phyloP scores from a whole-genome alignment of 1,140 invertebrate species.

The Pseudomyrmex dendroicus region DNA sequence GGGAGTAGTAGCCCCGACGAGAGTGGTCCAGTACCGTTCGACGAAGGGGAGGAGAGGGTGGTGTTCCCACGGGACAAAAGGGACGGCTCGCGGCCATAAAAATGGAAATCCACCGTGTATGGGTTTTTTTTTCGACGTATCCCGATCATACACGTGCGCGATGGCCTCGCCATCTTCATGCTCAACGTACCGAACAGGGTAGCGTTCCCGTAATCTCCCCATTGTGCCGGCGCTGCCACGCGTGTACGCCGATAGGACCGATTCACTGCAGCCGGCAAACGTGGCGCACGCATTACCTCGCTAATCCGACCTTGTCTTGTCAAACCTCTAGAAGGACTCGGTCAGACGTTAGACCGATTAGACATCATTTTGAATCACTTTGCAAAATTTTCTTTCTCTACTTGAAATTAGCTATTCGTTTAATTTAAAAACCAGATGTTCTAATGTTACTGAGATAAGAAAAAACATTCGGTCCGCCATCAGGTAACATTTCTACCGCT shows the following conservation, averaged over 20 bases:
- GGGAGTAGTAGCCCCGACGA: not conserved
- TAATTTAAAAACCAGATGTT: too few species aligned
- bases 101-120: conserved; percentile 48
- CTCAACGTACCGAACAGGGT: conserved; percentile 67
- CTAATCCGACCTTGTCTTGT: conserved; percentile 21
- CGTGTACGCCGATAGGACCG: conserved; percentile 71
- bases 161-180: conserved; percentile 63
- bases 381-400: not conserved
- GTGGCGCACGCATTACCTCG: conserved; percentile 7
- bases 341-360: not conserved
- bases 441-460: not conserved
- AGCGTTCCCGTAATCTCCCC: conserved; percentile 67
- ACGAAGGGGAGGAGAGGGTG: not conserved
- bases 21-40: conserved; percentile 12
- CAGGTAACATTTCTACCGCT: conserved; percentile 39
- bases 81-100: conserved; percentile 30
- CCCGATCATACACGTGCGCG: conserved; percentile 24
- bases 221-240: conserved; percentile 71
- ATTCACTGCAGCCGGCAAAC: conserved; percentile 59
- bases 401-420: too few species aligned
- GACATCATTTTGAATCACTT: not conserved
- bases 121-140: conserved; percentile 56
- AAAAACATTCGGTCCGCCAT: conserved; percentile 22
- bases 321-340: not conserved
- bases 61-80: conserved; percentile 23